Conservation (phyloP, 2,797 vertebrate species). For the Cetoscarus ocellatus region DNA sequence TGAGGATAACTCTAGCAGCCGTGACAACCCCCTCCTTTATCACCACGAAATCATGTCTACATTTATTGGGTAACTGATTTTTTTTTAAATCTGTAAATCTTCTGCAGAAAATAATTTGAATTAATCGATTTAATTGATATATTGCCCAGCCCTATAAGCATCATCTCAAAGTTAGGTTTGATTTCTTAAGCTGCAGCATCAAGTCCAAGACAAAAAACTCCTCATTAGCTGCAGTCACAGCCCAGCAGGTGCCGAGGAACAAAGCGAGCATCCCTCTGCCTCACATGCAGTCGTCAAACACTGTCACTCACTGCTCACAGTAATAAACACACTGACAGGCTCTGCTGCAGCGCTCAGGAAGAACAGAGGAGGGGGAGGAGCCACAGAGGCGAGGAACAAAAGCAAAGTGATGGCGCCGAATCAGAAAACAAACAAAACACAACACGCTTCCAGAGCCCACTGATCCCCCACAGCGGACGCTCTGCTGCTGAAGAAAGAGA, state of each 20-base stretch:
- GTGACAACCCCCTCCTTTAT: no score
- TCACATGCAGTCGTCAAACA: neutral
- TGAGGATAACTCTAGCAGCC: no score
- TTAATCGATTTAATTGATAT: no score
- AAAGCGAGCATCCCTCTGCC: neutral
- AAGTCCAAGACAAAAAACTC: no score
- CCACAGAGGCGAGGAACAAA: neutral
- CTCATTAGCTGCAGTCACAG: neutral
- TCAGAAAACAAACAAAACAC: constrained; percentile 4
- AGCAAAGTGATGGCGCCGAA: neutral
- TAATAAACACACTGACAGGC: neutral
- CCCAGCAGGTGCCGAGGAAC: neutral
- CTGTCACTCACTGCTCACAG: neutral
- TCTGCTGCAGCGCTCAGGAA: neutral
- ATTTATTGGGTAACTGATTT: no score
- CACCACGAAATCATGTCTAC: no score
- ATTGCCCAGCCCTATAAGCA: no score
- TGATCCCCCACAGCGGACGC: neutral
- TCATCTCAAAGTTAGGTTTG: no score
- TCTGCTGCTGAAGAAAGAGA: neutral
- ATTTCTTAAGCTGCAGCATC: no score
- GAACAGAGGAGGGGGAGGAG: constrained; percentile 7
- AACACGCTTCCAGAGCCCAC: neutral
- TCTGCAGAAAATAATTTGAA: no score
- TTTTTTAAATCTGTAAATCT: no score